phyloP scores from a whole-genome alignment of 2,113 vertebrate species.

The Grallaria varia region DNA sequence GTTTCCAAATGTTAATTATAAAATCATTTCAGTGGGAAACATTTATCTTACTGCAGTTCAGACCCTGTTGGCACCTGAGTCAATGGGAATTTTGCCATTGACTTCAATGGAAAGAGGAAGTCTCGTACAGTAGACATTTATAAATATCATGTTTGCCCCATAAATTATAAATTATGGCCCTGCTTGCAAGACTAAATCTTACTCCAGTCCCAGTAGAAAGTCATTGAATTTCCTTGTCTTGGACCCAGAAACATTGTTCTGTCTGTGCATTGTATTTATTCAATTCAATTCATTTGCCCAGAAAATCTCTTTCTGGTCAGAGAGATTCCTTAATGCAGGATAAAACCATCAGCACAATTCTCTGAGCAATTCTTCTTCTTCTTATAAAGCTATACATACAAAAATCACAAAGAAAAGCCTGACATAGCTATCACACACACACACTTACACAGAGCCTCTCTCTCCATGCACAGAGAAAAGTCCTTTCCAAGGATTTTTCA shows the following conservation, averaged over 20 bases:
- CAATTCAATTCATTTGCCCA: neutral
- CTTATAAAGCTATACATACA: neutral
- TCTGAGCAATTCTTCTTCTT: neutral
- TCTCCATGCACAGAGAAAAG: neutral
- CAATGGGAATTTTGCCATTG: neutral
- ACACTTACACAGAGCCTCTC: neutral
- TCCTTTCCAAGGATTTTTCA: neutral
- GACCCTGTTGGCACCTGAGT: neutral
- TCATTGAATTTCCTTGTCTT: neutral
- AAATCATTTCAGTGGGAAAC: neutral
- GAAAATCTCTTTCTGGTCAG: neutral
- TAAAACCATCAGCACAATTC: neutral
- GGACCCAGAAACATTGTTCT: neutral
- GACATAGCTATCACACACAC: neutral
- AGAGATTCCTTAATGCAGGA: neutral
- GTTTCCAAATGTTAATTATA: neutral
- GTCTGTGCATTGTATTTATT: neutral
- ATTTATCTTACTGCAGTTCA: neutral
- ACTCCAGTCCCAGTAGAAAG: neutral
- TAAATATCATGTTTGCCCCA: neutral
- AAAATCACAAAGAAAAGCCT: neutral
- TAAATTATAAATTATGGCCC: neutral
- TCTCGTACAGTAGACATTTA: neutral
- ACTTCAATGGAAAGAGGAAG: neutral
- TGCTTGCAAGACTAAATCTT: neutral